These are phyloP conservation scores for Plusia festucae DNA, from an alignment of 2,888 invertebrate species.

Conservation along the genomic window DNA sequence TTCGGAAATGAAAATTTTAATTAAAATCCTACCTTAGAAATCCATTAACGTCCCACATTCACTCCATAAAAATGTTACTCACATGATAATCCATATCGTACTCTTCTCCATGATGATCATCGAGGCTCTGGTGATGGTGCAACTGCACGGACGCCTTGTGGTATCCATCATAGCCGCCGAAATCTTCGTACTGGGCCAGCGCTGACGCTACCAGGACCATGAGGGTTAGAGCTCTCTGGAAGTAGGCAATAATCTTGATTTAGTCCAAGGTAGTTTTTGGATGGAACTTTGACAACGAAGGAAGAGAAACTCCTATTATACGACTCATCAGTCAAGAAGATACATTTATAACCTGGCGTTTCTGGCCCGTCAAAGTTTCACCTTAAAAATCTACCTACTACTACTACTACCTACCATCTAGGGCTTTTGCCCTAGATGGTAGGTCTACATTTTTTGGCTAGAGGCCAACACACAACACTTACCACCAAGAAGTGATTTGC, in stretches of 20 bases:
- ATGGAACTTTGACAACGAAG: background rate
- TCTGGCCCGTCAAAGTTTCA: no score
- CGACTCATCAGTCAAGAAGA: no score
- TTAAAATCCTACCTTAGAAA: no score
- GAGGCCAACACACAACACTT: no score
- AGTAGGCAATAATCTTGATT: slow-evolving; percentile 12
- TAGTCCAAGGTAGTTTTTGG: background rate
- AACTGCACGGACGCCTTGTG: slow-evolving; percentile 70
- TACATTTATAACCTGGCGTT: no score
- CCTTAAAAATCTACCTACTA: no score
- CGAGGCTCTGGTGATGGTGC: slow-evolving; percentile 73
- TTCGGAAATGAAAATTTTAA: no score
- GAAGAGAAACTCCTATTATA: no score
- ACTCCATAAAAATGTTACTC: slow-evolving; percentile 51
- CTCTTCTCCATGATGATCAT: slow-evolving; percentile 74
- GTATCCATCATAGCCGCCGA: slow-evolving; percentile 74
- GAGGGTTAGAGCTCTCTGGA: slow-evolving; percentile 71
- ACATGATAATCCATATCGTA: slow-evolving; percentile 85
- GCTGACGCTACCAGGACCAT: slow-evolving; percentile 68
- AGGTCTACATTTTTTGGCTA: no score
- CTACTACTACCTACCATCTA: no score
- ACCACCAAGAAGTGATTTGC: background rate
- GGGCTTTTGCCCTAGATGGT: no score
- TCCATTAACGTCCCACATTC: no score
- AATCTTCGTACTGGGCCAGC: slow-evolving; percentile 79